Evolutionary conservation across 2,888 invertebrate genomes (phyloP), one percentile per base, ranked within the genome.

Genomic region (Lampropteryx suffumata): DNA sequence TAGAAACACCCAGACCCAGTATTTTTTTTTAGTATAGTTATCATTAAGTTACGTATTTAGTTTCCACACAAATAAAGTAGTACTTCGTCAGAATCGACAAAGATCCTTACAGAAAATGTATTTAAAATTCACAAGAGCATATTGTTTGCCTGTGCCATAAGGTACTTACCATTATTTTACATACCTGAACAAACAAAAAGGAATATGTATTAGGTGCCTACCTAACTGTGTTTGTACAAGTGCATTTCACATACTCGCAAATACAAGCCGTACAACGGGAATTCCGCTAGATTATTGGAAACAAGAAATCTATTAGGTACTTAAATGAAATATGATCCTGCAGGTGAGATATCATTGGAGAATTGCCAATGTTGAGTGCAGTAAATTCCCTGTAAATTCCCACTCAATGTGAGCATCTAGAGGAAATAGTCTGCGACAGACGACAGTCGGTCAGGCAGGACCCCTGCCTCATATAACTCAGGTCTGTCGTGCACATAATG

Each of bases 361-460:
- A 30, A 10, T 4, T 17, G 21, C 36, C 12, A 36, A 26, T 36
- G 9, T 27, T 10, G 27, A 33, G 42, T 12, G 30, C 17, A 26
- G 13, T 41, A 42, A 42, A 33, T 33, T n/a, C 24, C 24, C 8
- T 12, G 12, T 42, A 24, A 21, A n/a, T 21, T 29, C 24, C 26
- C 14, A 33, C 26, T 42, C 27, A 34, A 24, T 14, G 26, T 33
- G 0, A 11, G 36, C 28, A 12, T 44, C 9, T 30, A 53, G 43
- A 63, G 62, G 65, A 65, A 68, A 69, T 59, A 9, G 17, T 7
- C 30, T 33, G 30, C 29, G 35, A 55, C 65, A 61, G 64, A 62
- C 65, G 57, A 54, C 56, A 65, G 62, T 68, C 64, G 64, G 61
- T 64, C 61, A 60, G 55, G 57, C 26, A 60, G 57, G 57, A 32